Evolutionary conservation across 2,113 vertebrate genomes (phyloP).

Genomic region (Notothenia rossii): DNA sequence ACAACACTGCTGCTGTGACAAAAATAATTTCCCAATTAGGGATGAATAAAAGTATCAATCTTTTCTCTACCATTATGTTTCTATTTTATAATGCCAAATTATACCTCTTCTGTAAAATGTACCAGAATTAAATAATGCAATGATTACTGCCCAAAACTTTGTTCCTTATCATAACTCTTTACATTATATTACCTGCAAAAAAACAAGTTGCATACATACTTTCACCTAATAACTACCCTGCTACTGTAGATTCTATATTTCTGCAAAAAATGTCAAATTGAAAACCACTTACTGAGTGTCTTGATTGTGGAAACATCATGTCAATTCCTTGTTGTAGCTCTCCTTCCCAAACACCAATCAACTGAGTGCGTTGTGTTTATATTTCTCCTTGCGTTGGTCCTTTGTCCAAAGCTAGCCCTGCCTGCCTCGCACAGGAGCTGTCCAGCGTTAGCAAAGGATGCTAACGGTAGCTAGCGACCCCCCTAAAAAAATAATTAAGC

Average conservation of each 20-base stretch:
- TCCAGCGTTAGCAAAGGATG: slow-evolving; percentile 73
- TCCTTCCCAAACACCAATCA: slow-evolving; percentile 64
- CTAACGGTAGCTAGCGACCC: slow-evolving; percentile 59
- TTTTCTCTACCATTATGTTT: too few relatives aligned
- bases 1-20: too few relatives aligned
- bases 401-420: slow-evolving; percentile 78
- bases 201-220: slow-evolving; percentile 34
- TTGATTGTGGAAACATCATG: slow-evolving; percentile 91
- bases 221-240: not conserved
- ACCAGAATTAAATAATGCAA: slow-evolving; percentile 16
- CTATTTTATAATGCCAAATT: too few relatives aligned
- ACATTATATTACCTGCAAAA: not conserved
- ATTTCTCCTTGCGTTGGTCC: slow-evolving; percentile 61
- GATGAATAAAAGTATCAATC: too few relatives aligned
- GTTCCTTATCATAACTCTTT: not conserved
- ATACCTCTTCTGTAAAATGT: slow-evolving; percentile 16
- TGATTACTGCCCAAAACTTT: not conserved
- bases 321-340: slow-evolving; percentile 82
- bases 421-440: slow-evolving; percentile 67
- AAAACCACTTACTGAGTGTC: slow-evolving; percentile 85
- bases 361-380: slow-evolving; percentile 51
- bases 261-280: not conserved
- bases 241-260: not conserved
- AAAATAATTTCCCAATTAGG: too few relatives aligned
- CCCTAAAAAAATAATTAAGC: not conserved